Evolutionary conservation across 2,888 invertebrate genomes (phyloP).

Genomic region (Agrilus mali): DNA sequence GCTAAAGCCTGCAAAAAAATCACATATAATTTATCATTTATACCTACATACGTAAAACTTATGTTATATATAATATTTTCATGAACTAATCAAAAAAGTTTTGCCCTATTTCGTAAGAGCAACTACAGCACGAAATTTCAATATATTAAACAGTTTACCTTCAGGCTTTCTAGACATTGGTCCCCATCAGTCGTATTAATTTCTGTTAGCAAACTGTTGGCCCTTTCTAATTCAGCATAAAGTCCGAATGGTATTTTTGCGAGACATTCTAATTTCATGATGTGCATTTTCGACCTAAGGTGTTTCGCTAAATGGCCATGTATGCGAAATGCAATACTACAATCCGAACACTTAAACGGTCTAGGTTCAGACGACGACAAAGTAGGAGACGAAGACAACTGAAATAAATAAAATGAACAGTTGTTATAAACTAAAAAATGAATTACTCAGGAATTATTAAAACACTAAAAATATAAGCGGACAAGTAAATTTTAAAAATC

Average conservation of each 20-base stretch:
- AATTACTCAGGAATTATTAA: not conserved
- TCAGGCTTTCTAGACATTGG: conserved; percentile 80
- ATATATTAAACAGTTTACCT: conserved; percentile 32
- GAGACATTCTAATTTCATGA: conserved; percentile 83
- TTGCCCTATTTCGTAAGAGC: too few relatives aligned
- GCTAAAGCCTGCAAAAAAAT: conserved; percentile 52
- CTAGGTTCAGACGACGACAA: conserved; percentile 81
- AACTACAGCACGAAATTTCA: not conserved
- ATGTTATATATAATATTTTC: conserved; percentile 2
- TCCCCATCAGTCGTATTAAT: conserved; percentile 96
- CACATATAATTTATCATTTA: too few relatives aligned
- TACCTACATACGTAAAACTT: too few relatives aligned
- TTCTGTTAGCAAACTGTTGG: conserved; percentile 79
- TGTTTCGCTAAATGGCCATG: conserved; percentile 97
- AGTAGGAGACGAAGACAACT: conserved; percentile 43
- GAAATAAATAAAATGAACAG: conserved; percentile 9
- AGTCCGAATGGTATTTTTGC: conserved; percentile 90
- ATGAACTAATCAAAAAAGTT: conserved; percentile 1
- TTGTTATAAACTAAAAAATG: conserved; percentile 3
- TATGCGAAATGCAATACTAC: conserved; percentile 90
- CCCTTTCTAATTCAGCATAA: conserved; percentile 86
- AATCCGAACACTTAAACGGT: conserved; percentile 92
- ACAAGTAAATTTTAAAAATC: too few relatives aligned
- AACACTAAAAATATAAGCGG: not conserved
- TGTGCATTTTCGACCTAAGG: conserved; percentile 90